Conservation (phyloP, 2,888 invertebrate genomes). For the Orgyia antiqua region DNA sequence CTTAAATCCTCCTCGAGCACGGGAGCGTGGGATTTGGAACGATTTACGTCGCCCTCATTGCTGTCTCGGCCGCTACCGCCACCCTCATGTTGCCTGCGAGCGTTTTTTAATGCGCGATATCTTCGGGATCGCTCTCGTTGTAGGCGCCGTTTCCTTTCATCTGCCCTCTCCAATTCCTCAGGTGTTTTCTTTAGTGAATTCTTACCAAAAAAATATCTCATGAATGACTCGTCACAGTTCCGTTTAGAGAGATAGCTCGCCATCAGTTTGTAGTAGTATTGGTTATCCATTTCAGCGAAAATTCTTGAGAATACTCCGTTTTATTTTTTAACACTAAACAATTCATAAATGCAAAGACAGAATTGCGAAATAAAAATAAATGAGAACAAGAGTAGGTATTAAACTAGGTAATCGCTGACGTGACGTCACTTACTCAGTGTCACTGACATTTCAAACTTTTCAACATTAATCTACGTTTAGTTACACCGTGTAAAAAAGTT, state of each 20-base stretch:
- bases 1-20: constrained; percentile 57
- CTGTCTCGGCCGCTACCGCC: constrained; percentile 43
- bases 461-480: too few species aligned
- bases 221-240: constrained; percentile 72
- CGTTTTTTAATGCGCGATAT: constrained; percentile 67
- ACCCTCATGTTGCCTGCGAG: constrained; percentile 63
- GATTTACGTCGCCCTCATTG: constrained; percentile 36
- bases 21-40: constrained; percentile 42
- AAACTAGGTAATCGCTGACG: constrained; percentile 47
- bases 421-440: constrained; percentile 63
- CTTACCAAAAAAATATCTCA: constrained; percentile 72
- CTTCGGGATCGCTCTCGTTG: constrained; percentile 66
- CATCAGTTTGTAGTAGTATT: constrained; percentile 72
- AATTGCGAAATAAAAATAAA: constrained; percentile 74
- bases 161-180: constrained; percentile 65
- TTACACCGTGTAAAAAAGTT: too few species aligned
- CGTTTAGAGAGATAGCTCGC: constrained; percentile 70
- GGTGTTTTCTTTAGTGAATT: constrained; percentile 65
- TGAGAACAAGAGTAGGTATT: constrained; percentile 65
- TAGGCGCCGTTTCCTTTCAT: constrained; percentile 63
- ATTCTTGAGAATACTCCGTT: constrained; percentile 5
- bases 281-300: constrained; percentile 56
- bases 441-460: constrained; percentile 26
- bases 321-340: constrained; percentile 16
- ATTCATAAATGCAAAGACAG: constrained; percentile 35